Conservation (phyloP, 1,140 invertebrate species). For the Eueides isabella region DNA sequence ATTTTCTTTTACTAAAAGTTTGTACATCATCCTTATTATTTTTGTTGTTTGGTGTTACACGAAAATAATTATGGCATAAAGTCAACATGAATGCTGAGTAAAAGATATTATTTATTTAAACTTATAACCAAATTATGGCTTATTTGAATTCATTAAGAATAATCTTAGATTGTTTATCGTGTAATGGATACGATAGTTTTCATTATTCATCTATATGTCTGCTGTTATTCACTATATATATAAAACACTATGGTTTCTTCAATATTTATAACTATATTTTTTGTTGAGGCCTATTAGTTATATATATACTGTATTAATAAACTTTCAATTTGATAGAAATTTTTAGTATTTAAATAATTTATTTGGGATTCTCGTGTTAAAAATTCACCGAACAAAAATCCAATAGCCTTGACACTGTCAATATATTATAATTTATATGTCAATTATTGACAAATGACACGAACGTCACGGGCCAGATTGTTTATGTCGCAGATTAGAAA, state of each 20-base stretch:
- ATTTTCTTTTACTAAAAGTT: slow-evolving; percentile 67
- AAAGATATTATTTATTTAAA: slow-evolving; percentile 37
- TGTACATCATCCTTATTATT: slow-evolving; percentile 66
- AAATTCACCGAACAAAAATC: slow-evolving; percentile 15
- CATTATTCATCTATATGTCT: slow-evolving; percentile 40
- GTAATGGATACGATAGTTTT: slow-evolving; percentile 29
- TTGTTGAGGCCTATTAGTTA: not conserved
- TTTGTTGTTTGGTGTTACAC: slow-evolving; percentile 66
- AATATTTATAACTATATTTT: slow-evolving; percentile 4
- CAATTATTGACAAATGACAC: not conserved
- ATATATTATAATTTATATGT: not conserved
- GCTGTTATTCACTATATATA: slow-evolving; percentile 19
- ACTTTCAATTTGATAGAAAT: not conserved
- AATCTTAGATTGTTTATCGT: slow-evolving; percentile 31
- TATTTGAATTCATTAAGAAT: slow-evolving; percentile 42
- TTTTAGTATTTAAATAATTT: not conserved
- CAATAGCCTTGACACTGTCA: slow-evolving; percentile 17
- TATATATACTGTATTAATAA: not conserved
- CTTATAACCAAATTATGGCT: slow-evolving; percentile 35
- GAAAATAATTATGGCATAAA: slow-evolving; percentile 78
- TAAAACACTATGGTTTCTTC: slow-evolving; percentile 9
- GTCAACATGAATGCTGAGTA: slow-evolving; percentile 73
- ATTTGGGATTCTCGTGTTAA: not conserved
- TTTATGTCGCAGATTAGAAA: not conserved
- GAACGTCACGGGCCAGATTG: not conserved